Evolutionary conservation across 2,113 vertebrate genomes (phyloP).

Genomic region (Glaucidium brasilianum): DNA sequence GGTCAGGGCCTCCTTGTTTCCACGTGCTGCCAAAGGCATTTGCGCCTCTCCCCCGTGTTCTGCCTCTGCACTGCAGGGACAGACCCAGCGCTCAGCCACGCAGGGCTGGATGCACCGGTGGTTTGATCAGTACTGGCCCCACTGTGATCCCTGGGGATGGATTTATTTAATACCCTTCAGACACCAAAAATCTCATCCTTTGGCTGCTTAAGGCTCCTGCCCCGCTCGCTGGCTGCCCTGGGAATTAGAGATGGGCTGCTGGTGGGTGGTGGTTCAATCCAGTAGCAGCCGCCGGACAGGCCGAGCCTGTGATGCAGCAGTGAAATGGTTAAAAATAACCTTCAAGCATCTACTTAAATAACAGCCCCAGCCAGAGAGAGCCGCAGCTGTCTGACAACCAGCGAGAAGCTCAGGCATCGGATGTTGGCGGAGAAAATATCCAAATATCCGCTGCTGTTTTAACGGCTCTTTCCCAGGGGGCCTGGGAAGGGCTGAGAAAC

Average conservation of each 20-base stretch:
- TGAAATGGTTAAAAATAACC: not conserved
- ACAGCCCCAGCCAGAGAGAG: not conserved
- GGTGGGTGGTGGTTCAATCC: fast-evolving
- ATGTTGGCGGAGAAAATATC: not conserved
- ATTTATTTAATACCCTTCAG: not conserved
- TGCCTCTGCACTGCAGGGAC: fast-evolving
- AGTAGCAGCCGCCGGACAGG: not conserved
- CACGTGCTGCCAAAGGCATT: not conserved
- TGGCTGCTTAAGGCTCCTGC: not conserved
- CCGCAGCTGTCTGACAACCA: not conserved
- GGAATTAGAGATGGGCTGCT: not conserved
- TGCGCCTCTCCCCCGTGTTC: fast-evolving
- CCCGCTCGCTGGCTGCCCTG: fast-evolving
- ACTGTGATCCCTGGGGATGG: not conserved
- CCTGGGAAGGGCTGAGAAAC: not conserved
- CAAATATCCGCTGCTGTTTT: not conserved
- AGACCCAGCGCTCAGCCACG: not conserved
- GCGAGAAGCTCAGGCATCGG: not conserved
- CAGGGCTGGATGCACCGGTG: fast-evolving
- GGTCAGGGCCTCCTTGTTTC: not conserved
- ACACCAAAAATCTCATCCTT: not conserved
- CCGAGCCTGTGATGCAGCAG: not conserved
- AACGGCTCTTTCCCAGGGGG: not conserved
- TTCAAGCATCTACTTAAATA: not conserved
- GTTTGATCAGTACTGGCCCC: not conserved